Evolutionary conservation across 2,888 invertebrate genomes (phyloP).

Genomic region (Callyntrura guangdongensis): DNA sequence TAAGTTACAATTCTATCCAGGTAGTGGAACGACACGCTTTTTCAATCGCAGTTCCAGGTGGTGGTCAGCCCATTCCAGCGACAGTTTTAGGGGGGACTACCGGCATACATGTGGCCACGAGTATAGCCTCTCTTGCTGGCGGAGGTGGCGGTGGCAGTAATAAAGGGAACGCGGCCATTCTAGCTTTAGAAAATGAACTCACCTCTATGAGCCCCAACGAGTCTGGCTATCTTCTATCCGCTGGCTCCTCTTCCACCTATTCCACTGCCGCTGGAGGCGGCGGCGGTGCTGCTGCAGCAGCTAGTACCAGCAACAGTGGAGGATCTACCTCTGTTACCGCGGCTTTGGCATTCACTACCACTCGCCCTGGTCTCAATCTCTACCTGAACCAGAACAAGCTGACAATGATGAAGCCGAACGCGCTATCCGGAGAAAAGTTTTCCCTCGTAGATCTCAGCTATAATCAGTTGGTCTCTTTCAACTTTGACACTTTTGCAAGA

Average conservation of each 20-base stretch:
- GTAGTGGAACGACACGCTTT: slow-evolving; percentile 91
- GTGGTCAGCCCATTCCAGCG: slow-evolving; percentile 65
- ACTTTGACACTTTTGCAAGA: slow-evolving; percentile 90
- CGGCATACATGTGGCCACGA: slow-evolving; percentile 47
- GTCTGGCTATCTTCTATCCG: slow-evolving; percentile 57
- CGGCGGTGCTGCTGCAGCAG: slow-evolving; percentile 87
- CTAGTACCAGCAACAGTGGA: neutral
- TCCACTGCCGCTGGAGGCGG: slow-evolving; percentile 87
- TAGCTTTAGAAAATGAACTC: slow-evolving; percentile 73
- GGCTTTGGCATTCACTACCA: slow-evolving; percentile 69
- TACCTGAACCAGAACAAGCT: slow-evolving; percentile 92
- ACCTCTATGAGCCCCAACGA: slow-evolving; percentile 78
- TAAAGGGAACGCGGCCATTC: slow-evolving; percentile 73
- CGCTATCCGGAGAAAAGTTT: slow-evolving; percentile 89
- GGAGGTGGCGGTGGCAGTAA: slow-evolving; percentile 21
- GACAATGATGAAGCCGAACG: slow-evolving; percentile 90
- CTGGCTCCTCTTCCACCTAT: slow-evolving; percentile 88
- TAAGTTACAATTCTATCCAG: slow-evolving; percentile 91
- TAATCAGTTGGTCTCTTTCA: slow-evolving; percentile 89
- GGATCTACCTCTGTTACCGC: slow-evolving; percentile 62
- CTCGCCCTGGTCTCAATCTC: slow-evolving; percentile 87
- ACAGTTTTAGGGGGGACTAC: slow-evolving; percentile 61
- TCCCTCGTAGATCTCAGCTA: slow-evolving; percentile 82
- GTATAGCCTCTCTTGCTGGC: slow-evolving; percentile 9
- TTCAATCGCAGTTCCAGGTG: slow-evolving; percentile 68